Evolutionary conservation across 2,797 vertebrate genomes (phyloP), one percentile per base, ranked within the genome.

Genomic region (Neostethus bicornis): DNA sequence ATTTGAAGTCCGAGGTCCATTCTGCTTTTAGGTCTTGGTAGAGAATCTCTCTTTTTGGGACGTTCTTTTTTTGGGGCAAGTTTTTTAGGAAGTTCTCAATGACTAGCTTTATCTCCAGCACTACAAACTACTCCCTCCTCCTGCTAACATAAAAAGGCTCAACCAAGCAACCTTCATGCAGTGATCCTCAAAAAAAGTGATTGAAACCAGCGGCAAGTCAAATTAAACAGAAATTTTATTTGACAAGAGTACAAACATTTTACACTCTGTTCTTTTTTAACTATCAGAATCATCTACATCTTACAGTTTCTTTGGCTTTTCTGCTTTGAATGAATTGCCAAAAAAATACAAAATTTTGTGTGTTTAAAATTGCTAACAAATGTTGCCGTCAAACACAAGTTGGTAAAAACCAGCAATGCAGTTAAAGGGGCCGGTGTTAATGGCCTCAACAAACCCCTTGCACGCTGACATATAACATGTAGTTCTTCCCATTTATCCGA

Each of bases 361-460:
- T 76, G 50, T 65, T 61, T 74, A 66, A 83, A 80, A 86, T 83
- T 77, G 69, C 54, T 81, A 75, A 77, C 79, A 87, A 87, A 86
- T 83, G 82, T 75, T 75, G 49, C 64, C 17, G 73, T 73, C 14
- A 68, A 70, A 65, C 58, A 42, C 48, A 32, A 4, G 53, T 53
- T 32, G 42, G 50, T 32, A 7, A 49, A 49, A 75, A 45, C 51
- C 41, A 7, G 39, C 44, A 9, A 42, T n/a, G 34, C 37, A 13
- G 42, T 61, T 53, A 50, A 4, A 55, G 5, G 45, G 46, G 51
- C 29, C 43, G 28, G 25, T 24, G 60, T 67, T 58, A 75, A 74
- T 60, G 64, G 48, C 51, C 46, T 55, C 52, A 29, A 64, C 55
- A 41, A 6, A 37, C 55, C 26, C 38, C 21, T 37, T 43, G 43